These are phyloP conservation scores for Beaufortia kweichowensis DNA, from an alignment of 2,113 vertebrate species.

Conservation along the genomic window DNA sequence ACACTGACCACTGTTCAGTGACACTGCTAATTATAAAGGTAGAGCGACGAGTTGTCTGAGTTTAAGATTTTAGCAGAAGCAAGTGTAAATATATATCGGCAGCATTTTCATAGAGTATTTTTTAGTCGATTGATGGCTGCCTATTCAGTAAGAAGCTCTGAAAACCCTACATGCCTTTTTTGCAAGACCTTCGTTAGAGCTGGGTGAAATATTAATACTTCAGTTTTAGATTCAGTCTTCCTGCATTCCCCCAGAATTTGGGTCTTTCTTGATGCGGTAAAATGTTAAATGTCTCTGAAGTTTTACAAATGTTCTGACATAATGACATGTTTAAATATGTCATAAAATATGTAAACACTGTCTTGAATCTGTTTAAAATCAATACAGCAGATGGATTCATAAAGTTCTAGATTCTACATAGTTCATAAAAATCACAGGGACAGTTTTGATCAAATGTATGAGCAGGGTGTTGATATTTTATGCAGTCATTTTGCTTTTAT, in stretches of 20 bases:
- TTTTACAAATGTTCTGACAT: too few species aligned
- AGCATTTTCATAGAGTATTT: background rate
- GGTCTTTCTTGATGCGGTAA: background rate
- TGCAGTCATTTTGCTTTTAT: background rate
- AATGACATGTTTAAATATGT: too few species aligned
- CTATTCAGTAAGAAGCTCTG: background rate
- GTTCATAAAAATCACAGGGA: too few species aligned
- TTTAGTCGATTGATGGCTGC: background rate
- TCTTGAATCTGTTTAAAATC: too few species aligned
- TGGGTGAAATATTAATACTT: background rate
- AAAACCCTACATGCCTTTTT: background rate
- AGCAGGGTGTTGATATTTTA: background rate
- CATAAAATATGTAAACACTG: too few species aligned
- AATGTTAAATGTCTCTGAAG: too few species aligned
- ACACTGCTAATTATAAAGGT: background rate
- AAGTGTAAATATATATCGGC: background rate
- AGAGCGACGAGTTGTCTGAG: constrained; percentile 6
- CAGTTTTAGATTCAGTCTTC: background rate
- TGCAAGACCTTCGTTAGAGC: background rate
- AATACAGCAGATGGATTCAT: too few species aligned
- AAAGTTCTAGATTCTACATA: too few species aligned
- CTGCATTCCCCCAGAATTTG: background rate
- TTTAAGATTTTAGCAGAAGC: background rate
- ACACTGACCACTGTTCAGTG: background rate
- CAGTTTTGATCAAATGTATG: background rate